Base-by-base conservation (phyloP, 2,797 vertebrate species). In the Salmo trutta region DNA sequence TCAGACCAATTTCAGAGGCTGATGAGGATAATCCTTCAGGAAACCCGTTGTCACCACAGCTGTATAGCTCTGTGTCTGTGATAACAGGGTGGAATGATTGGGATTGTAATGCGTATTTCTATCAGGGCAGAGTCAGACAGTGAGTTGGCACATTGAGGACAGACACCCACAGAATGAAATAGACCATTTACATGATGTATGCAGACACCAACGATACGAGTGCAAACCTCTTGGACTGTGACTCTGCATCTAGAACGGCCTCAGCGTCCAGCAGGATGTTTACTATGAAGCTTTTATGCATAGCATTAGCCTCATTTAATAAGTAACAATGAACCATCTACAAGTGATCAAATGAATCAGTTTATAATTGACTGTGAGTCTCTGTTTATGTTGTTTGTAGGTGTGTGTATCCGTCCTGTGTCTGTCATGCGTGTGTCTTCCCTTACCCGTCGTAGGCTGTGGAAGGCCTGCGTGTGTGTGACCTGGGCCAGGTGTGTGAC, bases 401-500 rank as follows among this genome's bases (percentile, higher is more conserved):
- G 41, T 47, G 41, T 47, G 41, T 47, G 41, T 47, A 47, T 47
- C 41, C 10, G 10, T 59, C 17, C 56, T 6, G 15, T 67, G 27
- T 29, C n/a, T 12, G 21, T 16, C 12, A 16, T 14, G 41, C 2
- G 10, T 47, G 41, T 10, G 10, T 47, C 10, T 47, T 47, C 53
- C 33, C 27, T 62, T 64, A 64, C 59, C 59, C 21, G 73, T 65
- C 6, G 56, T 80, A 80, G 79, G 81, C 33, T 76, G 71, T 5
- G n/a, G 8, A 36, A 64, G 59, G 77, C 74, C 10, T 66, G 69
- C 14, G 31, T 51, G 66, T 53, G 77, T 17, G 17, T 31, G n/a
- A 96, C 78, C 1, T 70, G 59, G 85, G 95, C 89, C 77, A 98
- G 95, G 84, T 96, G 93, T 76, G 92, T 85, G 83, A 97, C 94